Evolutionary conservation across 2,888 invertebrate genomes (phyloP), one percentile per base, ranked within the genome.

Genomic region (Lochmaea crataegi): DNA sequence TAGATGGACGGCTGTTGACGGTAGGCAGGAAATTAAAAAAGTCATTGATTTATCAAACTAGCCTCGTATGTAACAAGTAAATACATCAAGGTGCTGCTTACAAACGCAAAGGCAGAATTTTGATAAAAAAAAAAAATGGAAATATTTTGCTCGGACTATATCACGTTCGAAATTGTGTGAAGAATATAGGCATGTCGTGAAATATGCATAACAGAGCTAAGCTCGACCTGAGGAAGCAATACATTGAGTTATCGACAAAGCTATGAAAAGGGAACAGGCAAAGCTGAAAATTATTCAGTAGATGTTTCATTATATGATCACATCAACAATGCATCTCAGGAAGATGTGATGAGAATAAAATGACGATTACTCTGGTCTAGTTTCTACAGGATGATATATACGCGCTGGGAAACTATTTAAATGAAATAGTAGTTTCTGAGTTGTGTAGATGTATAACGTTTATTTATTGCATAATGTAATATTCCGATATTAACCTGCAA

Each of bases 221-320:
- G 12, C n/a, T 51, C 22, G 38, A 53, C 61, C 61, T 68, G 18
- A 61, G 48, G 68, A 61, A 51, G 61, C 51, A 61, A 68, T 61
- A 68, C 61, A 68, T 61, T 68, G 61, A 68, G 51, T 68, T 61
- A 68, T 68, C 68, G 68, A 68, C 68, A 53, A 63, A 68, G 68
- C 68, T 32, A 48, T 68, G 68, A 38, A 68, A 61, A 41, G 60
- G 32, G 68, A 53, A 68, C 41, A 41, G 48, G 5, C 51, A 53
- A 61, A 61, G 51, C 16, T 26, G 68, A 68, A 68, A 68, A 68
- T 68, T 61, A 68, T 68, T 68, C 68, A 68, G 68, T 58, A 68
- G 68, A 41, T 61, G 51, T 51, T 68, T 68, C 68, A 68, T 68
- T 68, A 68, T 68, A 68, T 61, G 61, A 68, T 38, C 68, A 45